Conservation (phyloP, 2,113 vertebrate species). For the Hystrix brachyura region DNA sequence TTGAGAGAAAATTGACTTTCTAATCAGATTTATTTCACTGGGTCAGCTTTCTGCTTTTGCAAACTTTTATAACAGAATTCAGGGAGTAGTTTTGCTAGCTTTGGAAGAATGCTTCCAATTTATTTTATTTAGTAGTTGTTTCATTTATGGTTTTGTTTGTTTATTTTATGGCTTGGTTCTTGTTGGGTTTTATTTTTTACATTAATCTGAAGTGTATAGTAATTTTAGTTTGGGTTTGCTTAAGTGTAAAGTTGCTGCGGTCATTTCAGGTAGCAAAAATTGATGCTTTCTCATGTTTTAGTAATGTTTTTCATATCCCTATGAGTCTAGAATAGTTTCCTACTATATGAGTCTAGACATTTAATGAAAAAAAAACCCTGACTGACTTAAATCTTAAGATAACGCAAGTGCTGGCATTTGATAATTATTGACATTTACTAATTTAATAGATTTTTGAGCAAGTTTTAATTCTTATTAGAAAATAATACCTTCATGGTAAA, state of each 20-base stretch:
- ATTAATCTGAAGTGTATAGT: background rate
- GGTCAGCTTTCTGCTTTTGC: background rate
- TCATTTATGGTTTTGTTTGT: background rate
- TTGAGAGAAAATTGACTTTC: slow-evolving; percentile 44
- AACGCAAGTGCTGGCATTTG: background rate
- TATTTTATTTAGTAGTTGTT: slow-evolving; percentile 61
- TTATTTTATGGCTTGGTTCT: background rate
- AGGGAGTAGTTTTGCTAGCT: background rate
- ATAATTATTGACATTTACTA: slow-evolving; percentile 37
- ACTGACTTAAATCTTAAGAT: background rate
- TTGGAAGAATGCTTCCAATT: background rate
- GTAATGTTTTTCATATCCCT: slow-evolving; percentile 20
- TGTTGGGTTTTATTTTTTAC: background rate
- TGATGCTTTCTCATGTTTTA: background rate
- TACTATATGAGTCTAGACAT: background rate
- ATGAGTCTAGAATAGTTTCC: slow-evolving; percentile 38
- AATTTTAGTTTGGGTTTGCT: slow-evolving; percentile 23
- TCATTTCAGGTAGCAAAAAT: slow-evolving; percentile 19
- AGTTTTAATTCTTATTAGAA: slow-evolving; percentile 35
- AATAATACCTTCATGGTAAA: background rate
- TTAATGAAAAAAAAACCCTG: background rate
- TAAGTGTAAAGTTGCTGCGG: background rate
- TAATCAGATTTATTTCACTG: background rate
- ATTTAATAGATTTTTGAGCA: slow-evolving; percentile 37
- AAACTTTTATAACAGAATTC: slow-evolving; percentile 26